A percentile compares a stretch with the other conserved stretches of the same genome.
Evolutionary conservation across 2,888 invertebrate species (phyloP).

Genomic region (Apamea crenata): DNA sequence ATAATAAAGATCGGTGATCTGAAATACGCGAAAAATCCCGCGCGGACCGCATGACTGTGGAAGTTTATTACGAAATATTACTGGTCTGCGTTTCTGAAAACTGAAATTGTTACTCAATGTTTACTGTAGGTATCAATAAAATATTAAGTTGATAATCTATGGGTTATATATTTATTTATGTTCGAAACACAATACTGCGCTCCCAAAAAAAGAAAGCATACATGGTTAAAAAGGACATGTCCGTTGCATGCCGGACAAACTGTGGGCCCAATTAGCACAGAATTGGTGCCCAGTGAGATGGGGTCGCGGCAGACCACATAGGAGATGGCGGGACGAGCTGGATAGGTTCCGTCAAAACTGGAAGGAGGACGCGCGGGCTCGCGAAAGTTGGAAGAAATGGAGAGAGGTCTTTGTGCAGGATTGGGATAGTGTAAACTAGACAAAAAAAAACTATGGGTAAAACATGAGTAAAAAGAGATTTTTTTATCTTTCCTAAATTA

Average conservation of each 20-base stretch:
- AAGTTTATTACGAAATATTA: constrained; percentile 38
- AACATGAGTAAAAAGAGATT: background rate
- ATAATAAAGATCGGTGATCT: constrained; percentile 53
- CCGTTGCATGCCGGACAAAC: too few relatives aligned
- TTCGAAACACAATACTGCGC: too few relatives aligned
- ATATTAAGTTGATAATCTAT: constrained; percentile 1
- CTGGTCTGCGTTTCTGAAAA: constrained; percentile 17
- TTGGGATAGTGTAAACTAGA: background rate
- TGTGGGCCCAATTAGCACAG: too few relatives aligned
- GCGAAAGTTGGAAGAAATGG: background rate
- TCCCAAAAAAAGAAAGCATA: too few relatives aligned
- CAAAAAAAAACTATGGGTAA: too few relatives aligned
- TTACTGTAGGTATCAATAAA: background rate
- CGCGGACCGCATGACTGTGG: background rate
- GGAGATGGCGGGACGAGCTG: too few relatives aligned
- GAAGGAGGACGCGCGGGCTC: background rate
- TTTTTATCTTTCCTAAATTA: background rate
- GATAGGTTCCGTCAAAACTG: background rate
- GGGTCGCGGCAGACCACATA: too few relatives aligned
- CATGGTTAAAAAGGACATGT: too few relatives aligned
- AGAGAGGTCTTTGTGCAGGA: background rate
- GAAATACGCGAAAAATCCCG: constrained; percentile 43
- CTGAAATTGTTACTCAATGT: constrained; percentile 12
- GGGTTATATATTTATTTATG: too few relatives aligned
- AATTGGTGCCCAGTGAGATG: too few relatives aligned